phyloP scores from a whole-genome alignment of 2,113 vertebrate genomes.

The Python bivittatus region DNA sequence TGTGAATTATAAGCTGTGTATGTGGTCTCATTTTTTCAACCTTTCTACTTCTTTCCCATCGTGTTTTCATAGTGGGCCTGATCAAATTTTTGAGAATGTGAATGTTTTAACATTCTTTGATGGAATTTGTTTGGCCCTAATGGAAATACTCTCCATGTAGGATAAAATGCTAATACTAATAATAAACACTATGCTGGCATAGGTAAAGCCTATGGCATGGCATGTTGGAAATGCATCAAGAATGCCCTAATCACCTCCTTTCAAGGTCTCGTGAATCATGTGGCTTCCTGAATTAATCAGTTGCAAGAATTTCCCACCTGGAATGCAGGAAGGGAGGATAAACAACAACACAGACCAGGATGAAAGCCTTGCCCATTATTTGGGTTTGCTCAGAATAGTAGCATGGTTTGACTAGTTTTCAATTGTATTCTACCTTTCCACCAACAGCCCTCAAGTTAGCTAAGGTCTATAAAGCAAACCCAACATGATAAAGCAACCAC shows the following conservation, averaged over 20 bases:
- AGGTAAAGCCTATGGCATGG: background rate
- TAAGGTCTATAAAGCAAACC: background rate
- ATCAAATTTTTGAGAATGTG: no score
- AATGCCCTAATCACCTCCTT: accelerated
- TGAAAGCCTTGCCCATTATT: background rate
- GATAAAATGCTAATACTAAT: no score
- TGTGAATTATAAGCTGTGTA: no score
- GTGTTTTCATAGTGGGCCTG: no score
- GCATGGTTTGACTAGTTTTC: background rate
- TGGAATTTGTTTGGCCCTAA: no score
- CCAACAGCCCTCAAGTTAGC: background rate
- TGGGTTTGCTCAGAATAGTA: background rate
- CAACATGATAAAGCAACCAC: background rate
- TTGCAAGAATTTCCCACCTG: background rate
- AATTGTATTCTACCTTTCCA: background rate
- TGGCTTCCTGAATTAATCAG: background rate
- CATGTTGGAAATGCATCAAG: no score
- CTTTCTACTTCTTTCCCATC: no score
- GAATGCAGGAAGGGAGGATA: background rate
- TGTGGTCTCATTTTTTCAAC: no score
- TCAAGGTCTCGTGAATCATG: accelerated
- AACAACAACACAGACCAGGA: background rate
- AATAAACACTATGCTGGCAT: no score
- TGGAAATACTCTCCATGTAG: no score
- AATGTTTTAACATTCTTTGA: no score